A percentile compares a stretch with the other conserved stretches of the same genome.
These are phyloP conservation scores for Lycophotia porphyrea DNA, from an alignment of 2,888 invertebrate genomes.

Conservation along the genomic window DNA sequence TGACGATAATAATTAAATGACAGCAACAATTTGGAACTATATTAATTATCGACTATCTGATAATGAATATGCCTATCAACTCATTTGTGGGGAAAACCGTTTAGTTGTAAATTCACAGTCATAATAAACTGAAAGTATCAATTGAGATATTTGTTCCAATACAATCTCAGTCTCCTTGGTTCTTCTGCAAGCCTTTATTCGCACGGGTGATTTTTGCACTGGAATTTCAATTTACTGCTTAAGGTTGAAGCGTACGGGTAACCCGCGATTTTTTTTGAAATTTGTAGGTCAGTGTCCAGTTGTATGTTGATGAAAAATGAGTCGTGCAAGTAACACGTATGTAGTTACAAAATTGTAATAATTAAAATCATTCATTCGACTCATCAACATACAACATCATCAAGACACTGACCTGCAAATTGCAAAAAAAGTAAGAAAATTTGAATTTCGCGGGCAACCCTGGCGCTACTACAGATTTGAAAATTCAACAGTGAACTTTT, in stretches of 20 bases:
- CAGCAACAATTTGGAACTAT: conserved; percentile 21
- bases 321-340: too few relatives aligned
- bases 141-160: background rate
- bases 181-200: background rate
- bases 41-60: conserved; percentile 22
- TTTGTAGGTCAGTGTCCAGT: too few relatives aligned
- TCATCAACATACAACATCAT: too few relatives aligned
- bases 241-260: too few relatives aligned
- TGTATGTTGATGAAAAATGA: too few relatives aligned
- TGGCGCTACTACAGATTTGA: too few relatives aligned
- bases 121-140: background rate
- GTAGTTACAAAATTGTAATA: too few relatives aligned
- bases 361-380: too few relatives aligned
- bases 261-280: too few relatives aligned
- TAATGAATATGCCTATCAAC: conserved; percentile 45
- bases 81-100: conserved; percentile 1
- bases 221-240: background rate
- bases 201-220: background rate
- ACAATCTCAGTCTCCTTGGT: background rate
- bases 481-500: background rate
- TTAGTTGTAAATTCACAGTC: conserved; percentile 38
- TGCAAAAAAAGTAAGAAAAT: too few relatives aligned
- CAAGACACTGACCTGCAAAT: too few relatives aligned
- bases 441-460: too few relatives aligned
- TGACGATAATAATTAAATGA: conserved; percentile 36